Conservation (phyloP, 2,797 vertebrate genomes). For the Salarias fasciatus region DNA sequence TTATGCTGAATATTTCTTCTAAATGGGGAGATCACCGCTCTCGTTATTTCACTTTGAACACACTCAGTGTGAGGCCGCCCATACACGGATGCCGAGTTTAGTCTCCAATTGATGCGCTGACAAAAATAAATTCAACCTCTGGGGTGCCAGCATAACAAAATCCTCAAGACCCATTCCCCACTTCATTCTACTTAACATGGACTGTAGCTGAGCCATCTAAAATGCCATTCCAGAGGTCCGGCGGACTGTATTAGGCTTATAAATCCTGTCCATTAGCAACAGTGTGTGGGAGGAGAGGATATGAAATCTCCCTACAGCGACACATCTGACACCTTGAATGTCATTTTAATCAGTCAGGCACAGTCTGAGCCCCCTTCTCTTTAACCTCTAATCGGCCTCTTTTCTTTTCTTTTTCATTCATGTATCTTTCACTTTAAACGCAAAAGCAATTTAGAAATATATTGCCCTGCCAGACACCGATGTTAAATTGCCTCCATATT, state of each 20-base stretch:
- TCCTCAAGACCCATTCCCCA: slow-evolving; percentile 16
- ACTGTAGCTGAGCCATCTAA: slow-evolving; percentile 49
- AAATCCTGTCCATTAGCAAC: slow-evolving; percentile 58
- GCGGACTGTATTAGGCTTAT: slow-evolving; percentile 61
- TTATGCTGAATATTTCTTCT: not conserved
- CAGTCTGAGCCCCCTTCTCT: slow-evolving; percentile 46
- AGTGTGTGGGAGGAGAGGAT: slow-evolving; percentile 47
- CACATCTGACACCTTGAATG: slow-evolving; percentile 66
- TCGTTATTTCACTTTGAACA: not conserved
- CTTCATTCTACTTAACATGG: slow-evolving; percentile 39
- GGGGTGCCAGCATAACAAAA: slow-evolving; percentile 1
- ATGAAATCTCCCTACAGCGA: slow-evolving; percentile 60
- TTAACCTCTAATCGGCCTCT: slow-evolving; percentile 53
- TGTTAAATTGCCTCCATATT: slow-evolving; percentile 48
- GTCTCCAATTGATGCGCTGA: slow-evolving; percentile 8
- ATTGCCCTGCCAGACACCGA: slow-evolving; percentile 31
- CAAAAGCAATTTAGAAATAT: slow-evolving; percentile 54
- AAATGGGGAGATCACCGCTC: not conserved
- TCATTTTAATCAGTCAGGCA: slow-evolving; percentile 73
- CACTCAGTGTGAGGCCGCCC: not conserved
- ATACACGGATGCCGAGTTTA: not conserved
- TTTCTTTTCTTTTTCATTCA: slow-evolving; percentile 46
- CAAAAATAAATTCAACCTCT: slow-evolving; percentile 21
- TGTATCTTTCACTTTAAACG: slow-evolving; percentile 58
- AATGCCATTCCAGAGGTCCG: slow-evolving; percentile 53